Evolutionary conservation across 2,888 invertebrate genomes (phyloP).

Genomic region (Drosophila lutescens): DNA sequence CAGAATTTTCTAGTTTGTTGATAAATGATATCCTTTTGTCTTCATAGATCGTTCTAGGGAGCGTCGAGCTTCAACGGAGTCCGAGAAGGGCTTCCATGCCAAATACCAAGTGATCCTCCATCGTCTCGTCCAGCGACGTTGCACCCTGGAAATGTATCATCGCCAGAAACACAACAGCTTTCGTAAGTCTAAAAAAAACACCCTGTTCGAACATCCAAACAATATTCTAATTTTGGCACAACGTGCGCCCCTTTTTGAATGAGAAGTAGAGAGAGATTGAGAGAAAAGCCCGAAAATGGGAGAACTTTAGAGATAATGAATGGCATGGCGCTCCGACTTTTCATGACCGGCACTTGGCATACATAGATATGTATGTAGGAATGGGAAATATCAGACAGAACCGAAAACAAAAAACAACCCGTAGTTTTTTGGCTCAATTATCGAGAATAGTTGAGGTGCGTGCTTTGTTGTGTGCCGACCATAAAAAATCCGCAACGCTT

Average conservation of each 20-base stretch:
- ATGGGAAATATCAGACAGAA: slow-evolving; percentile 13
- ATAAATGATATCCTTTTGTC: background rate
- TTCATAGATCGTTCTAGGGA: slow-evolving; percentile 81
- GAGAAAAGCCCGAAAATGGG: slow-evolving; percentile 25
- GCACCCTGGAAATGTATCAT: slow-evolving; percentile 95
- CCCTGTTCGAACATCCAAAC: slow-evolving; percentile 30
- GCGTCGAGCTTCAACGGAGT: slow-evolving; percentile 89
- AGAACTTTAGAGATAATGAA: slow-evolving; percentile 57
- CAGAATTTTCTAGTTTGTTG: too few species aligned
- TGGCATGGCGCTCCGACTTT: slow-evolving; percentile 56
- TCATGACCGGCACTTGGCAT: slow-evolving; percentile 78
- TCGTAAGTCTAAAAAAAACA: slow-evolving; percentile 86
- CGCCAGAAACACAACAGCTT: slow-evolving; percentile 92
- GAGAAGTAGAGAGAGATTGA: slow-evolving; percentile 3
- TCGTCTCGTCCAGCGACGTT: slow-evolving; percentile 94
- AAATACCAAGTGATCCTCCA: slow-evolving; percentile 94
- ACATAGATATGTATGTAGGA: slow-evolving; percentile 27
- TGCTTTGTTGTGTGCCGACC: slow-evolving; percentile 68
- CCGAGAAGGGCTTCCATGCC: slow-evolving; percentile 93
- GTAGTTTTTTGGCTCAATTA: slow-evolving; percentile 39
- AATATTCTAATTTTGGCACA: slow-evolving; percentile 77
- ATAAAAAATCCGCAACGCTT: slow-evolving; percentile 34
- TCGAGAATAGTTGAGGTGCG: slow-evolving; percentile 64
- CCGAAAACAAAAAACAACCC: slow-evolving; percentile 34
- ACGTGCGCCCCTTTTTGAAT: slow-evolving; percentile 54